A percentile compares a stretch with the other conserved stretches of the same genome.
These are phyloP conservation scores for Myotis brandtii DNA, from an alignment of 2,113 vertebrate species.

Conservation along the genomic window DNA sequence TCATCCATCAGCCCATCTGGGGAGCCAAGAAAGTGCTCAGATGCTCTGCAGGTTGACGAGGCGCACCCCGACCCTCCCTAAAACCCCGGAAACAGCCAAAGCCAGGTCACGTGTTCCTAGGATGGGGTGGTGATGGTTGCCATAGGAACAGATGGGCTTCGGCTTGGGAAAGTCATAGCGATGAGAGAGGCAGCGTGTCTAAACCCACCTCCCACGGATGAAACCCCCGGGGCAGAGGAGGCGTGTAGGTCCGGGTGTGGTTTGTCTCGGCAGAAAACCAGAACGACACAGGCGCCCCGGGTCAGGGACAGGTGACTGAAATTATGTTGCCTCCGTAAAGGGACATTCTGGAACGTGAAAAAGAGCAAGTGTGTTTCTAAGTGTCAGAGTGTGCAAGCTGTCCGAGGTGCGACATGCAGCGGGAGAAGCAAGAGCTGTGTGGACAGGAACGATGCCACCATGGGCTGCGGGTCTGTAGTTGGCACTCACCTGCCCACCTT, in stretches of 20 bases:
- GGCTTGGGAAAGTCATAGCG: background rate
- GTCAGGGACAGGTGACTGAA: background rate
- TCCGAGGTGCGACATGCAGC: background rate
- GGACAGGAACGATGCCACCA: accelerated
- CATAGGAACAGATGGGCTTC: background rate
- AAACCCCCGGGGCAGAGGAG: background rate
- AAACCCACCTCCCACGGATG: background rate
- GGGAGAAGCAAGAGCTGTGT: background rate
- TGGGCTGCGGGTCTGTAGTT: background rate
- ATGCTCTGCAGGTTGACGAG: background rate
- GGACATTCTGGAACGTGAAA: background rate
- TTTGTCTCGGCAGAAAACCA: background rate
- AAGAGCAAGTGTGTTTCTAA: background rate
- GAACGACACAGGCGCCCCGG: background rate
- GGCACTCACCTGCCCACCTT: too few relatives aligned
- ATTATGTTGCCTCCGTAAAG: background rate
- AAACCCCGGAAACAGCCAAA: conserved; percentile 2
- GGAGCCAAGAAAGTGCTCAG: background rate
- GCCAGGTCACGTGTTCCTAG: background rate
- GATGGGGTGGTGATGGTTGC: background rate
- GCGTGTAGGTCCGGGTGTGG: accelerated
- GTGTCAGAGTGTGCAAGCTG: background rate
- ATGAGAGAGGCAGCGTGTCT: accelerated
- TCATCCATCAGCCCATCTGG: background rate
- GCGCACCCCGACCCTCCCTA: background rate